Conservation (phyloP, 2,113 vertebrate species). For the Calypte anna region DNA sequence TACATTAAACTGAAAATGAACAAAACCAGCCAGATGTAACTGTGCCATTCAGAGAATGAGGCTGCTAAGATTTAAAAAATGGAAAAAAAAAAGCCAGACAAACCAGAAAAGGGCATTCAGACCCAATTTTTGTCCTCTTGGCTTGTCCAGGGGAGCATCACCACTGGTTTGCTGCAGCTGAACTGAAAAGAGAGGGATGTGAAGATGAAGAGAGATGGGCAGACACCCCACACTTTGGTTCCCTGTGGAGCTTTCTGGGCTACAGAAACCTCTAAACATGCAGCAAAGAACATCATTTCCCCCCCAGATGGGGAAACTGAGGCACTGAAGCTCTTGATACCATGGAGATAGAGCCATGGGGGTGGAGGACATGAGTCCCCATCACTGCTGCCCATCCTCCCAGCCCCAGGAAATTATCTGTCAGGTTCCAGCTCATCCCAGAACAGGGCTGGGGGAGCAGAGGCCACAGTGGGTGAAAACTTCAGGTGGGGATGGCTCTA, state of each 20-base stretch:
- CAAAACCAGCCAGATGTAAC: conserved; percentile 64
- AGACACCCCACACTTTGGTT: not conserved
- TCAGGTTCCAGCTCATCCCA: not conserved
- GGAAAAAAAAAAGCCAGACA: not conserved
- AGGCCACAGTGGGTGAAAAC: accelerated
- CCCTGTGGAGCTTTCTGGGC: not conserved
- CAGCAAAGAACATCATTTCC: not conserved
- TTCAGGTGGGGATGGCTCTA: not conserved
- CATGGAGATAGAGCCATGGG: accelerated
- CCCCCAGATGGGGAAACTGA: not conserved
- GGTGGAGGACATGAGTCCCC: not conserved
- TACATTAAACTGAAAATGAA: conserved; percentile 72
- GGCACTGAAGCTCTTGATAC: not conserved
- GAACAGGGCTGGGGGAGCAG: accelerated
- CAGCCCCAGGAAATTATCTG: not conserved
- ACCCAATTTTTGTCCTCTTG: not conserved
- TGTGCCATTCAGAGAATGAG: not conserved
- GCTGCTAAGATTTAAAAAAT: not conserved
- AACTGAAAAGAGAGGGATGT: not conserved
- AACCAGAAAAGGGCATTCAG: not conserved
- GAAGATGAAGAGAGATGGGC: not conserved
- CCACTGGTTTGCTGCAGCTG: not conserved
- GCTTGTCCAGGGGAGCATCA: not conserved
- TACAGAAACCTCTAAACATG: not conserved
- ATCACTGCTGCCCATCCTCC: not conserved